These are phyloP conservation scores for Tricholaema leucomelas DNA, from an alignment of 2,113 vertebrate genomes.

Conservation along the genomic window DNA sequence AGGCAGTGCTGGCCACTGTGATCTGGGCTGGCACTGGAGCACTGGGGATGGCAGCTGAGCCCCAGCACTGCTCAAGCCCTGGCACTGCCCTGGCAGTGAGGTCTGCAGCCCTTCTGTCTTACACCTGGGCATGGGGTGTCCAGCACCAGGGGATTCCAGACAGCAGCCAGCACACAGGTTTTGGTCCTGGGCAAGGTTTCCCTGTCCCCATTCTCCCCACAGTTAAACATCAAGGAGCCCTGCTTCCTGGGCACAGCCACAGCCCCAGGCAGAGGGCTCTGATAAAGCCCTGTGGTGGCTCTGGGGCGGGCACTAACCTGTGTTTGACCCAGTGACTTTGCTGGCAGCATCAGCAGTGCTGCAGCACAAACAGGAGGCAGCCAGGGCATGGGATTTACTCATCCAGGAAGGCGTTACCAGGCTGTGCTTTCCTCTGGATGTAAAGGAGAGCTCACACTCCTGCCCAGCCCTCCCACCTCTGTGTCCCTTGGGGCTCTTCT, in stretches of 20 bases:
- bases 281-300: background rate
- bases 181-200: background rate
- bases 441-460: background rate
- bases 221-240: background rate
- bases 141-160: background rate
- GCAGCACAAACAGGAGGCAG: background rate
- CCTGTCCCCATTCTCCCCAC: background rate
- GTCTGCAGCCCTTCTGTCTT: background rate
- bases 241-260: rapidly evolving
- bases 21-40: background rate
- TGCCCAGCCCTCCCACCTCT: background rate
- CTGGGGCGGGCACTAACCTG: background rate
- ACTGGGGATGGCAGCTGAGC: background rate
- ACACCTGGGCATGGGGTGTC: rapidly evolving
- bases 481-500: rapidly evolving
- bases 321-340: background rate
- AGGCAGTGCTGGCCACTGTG: rapidly evolving
- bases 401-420: background rate
- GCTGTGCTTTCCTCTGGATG: background rate
- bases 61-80: too few species aligned
- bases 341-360: background rate
- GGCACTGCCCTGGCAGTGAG: rapidly evolving
- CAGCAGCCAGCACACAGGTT: background rate
- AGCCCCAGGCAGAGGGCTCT: rapidly evolving
- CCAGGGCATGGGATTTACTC: background rate